Conservation (phyloP, 2,797 vertebrate genomes). For the Gymnocypris eckloni region DNA sequence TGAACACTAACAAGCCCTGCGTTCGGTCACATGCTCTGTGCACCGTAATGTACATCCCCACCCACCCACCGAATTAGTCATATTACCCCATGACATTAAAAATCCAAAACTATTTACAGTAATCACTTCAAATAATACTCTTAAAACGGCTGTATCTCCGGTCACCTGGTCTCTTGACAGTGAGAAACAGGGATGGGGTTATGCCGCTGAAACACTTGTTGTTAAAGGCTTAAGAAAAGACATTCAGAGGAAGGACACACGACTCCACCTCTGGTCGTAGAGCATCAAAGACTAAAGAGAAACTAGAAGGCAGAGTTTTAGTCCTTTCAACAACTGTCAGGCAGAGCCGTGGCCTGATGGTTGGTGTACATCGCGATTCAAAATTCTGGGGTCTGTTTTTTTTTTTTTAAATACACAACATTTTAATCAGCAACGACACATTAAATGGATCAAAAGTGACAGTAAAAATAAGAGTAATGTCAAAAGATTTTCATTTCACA, state of each 20-base stretch:
- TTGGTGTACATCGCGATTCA: neutral
- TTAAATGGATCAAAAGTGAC: neutral
- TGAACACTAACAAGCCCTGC: constrained; percentile 23
- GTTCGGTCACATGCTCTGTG: constrained; percentile 30
- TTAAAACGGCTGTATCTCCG: neutral
- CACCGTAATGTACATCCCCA: neutral
- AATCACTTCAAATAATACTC: constrained; percentile 12
- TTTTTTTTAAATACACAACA: neutral
- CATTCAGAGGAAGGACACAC: constrained; percentile 35
- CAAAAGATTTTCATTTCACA: neutral
- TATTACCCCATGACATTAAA: neutral
- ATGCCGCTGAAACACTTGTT: neutral
- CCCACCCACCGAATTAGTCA: neutral
- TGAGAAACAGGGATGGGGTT: neutral
- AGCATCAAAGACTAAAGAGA: neutral
- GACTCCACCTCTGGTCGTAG: neutral
- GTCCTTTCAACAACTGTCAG: neutral
- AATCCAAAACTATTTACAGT: constrained; percentile 10
- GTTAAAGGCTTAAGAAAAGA: constrained; percentile 45
- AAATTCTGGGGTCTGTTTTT: neutral
- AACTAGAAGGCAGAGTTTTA: constrained; percentile 17
- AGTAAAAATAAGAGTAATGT: neutral
- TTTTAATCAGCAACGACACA: neutral
- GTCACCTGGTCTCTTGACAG: neutral
- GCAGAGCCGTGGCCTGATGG: neutral